Evolutionary conservation across 2,888 invertebrate species (phyloP).

Genomic region (Acrobasis repandana): DNA sequence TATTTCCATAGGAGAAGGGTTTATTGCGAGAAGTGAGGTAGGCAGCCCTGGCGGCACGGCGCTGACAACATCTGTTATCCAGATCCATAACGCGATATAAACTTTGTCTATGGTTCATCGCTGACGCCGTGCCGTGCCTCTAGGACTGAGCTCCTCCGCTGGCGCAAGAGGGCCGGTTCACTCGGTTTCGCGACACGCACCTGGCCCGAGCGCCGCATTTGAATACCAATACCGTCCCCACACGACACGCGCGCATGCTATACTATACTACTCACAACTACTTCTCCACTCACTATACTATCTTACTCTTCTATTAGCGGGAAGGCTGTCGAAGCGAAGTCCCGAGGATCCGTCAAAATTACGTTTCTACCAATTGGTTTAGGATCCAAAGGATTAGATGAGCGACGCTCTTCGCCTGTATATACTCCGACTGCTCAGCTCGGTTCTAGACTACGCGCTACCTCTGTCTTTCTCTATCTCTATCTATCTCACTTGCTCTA

Average conservation of each 20-base stretch:
- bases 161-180: constrained; percentile 32
- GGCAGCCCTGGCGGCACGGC: neutral
- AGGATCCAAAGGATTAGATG: constrained; percentile 70
- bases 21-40: constrained; percentile 11
- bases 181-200: constrained; percentile 61
- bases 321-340: constrained; percentile 68
- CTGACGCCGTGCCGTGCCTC: neutral
- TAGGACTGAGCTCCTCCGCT: neutral
- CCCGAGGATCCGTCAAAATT: constrained; percentile 73
- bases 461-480: constrained; percentile 73
- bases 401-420: constrained; percentile 70
- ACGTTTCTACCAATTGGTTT: constrained; percentile 47
- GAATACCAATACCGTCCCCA: constrained; percentile 87
- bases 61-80: neutral
- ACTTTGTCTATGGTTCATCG: neutral
- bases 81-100: neutral
- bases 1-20: neutral
- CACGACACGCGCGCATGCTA: constrained; percentile 82
- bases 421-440: constrained; percentile 73
- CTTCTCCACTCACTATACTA: constrained; percentile 79
- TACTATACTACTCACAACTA: constrained; percentile 75
- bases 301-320: constrained; percentile 77
- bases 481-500: constrained; percentile 78
- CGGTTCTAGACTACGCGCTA: constrained; percentile 78
- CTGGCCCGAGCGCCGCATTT: constrained; percentile 85